Conservation (phyloP, 2,888 invertebrate species). For the Drosophila robusta region DNA sequence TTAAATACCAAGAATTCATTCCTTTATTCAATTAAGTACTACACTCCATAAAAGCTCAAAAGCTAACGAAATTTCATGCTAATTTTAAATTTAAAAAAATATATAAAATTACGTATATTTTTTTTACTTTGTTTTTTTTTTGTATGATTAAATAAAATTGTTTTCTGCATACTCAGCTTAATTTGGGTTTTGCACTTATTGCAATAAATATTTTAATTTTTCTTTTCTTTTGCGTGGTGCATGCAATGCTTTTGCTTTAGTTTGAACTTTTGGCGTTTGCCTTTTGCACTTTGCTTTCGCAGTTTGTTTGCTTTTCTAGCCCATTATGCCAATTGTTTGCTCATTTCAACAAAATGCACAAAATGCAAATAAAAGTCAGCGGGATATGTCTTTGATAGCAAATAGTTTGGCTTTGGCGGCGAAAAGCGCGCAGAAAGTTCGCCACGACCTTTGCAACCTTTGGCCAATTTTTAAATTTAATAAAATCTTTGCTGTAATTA, state of each 20-base stretch:
- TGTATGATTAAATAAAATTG: conserved; percentile 18
- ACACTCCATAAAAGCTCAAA: conserved; percentile 8
- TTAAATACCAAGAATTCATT: conserved; percentile 2
- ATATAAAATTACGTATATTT: not conserved
- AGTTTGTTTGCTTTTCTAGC: conserved; percentile 21
- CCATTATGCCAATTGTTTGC: conserved; percentile 75
- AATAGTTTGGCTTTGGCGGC: conserved; percentile 36
- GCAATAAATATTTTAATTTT: conserved; percentile 35
- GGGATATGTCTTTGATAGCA: conserved; percentile 65
- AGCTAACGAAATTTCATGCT: conserved; percentile 36
- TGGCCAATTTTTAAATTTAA: conserved; percentile 30
- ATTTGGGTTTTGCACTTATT: conserved; percentile 24
- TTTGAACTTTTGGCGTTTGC: conserved; percentile 25
- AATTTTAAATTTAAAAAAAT: conserved; percentile 17
- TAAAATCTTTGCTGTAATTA: conserved; percentile 10
- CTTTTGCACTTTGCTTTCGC: conserved; percentile 21
- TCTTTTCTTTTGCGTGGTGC: conserved; percentile 13
- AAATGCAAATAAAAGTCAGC: conserved; percentile 69
- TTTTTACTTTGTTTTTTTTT: not conserved
- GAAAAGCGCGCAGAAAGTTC: conserved; percentile 66
- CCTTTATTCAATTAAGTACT: not conserved
- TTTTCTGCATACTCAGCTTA: conserved; percentile 31
- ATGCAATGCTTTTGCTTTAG: conserved; percentile 30
- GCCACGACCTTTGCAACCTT: conserved; percentile 11
- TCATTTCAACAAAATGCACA: conserved; percentile 64